Conservation (phyloP, 2,797 vertebrate genomes). For the Cirrhinus molitorella region DNA sequence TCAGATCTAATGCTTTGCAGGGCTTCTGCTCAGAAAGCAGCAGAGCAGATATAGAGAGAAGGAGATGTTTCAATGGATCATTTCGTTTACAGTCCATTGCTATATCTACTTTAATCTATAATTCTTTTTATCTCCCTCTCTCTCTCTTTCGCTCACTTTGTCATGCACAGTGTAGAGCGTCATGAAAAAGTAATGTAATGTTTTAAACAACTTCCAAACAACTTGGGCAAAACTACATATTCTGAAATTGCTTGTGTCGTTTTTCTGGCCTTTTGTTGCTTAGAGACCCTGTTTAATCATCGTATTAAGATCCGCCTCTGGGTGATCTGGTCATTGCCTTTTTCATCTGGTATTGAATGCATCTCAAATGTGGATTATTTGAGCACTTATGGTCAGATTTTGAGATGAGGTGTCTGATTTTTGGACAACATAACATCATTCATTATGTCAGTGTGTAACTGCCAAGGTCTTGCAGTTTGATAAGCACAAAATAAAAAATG, state of each 20-base stretch:
- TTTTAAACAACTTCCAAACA: background rate
- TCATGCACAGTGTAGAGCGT: background rate
- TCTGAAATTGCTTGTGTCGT: background rate
- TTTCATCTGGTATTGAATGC: background rate
- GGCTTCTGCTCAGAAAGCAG: constrained; percentile 53
- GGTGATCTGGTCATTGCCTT: background rate
- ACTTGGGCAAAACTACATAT: background rate
- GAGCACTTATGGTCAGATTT: background rate
- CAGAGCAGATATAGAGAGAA: constrained; percentile 61
- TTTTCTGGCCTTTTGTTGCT: background rate
- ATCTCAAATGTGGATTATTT: background rate
- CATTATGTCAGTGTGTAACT: background rate
- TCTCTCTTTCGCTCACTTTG: background rate
- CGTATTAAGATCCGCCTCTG: background rate
- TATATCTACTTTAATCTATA: constrained; percentile 12
- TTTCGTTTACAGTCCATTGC: constrained; percentile 43
- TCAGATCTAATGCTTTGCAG: constrained; percentile 71
- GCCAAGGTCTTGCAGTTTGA: background rate
- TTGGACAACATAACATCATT: background rate
- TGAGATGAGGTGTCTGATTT: background rate
- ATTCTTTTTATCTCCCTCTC: background rate
- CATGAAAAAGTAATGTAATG: background rate
- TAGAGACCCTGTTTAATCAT: background rate
- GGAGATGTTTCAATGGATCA: constrained; percentile 67
- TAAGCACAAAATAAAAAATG: background rate